Percentiles rank a stretch among this genome's conserved stretches.
Conservation (phyloP, 37 sponge, comb jelly and placozoan genomes). For the Ianthella basta region DNA sequence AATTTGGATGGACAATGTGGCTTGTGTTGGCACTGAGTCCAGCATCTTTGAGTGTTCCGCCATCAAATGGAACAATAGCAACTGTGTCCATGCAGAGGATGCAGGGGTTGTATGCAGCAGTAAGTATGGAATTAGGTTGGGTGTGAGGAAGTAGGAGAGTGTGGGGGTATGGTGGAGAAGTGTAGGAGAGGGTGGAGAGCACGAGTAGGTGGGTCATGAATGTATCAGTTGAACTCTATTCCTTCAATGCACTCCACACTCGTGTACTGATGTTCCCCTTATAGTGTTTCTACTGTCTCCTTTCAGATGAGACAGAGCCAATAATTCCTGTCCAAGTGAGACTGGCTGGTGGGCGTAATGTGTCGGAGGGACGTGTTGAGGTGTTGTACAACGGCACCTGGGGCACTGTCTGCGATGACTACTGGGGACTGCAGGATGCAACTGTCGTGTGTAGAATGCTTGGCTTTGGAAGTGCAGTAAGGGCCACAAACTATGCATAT, state of each 20-base stretch:
- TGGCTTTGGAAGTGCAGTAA: conserved; percentile 33
- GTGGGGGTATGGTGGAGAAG: no score
- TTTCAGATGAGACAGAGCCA: conserved; percentile 10
- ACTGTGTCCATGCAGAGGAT: conserved; percentile 18
- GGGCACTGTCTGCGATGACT: conserved; percentile 52
- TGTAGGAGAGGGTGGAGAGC: no score
- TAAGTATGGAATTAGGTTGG: no score
- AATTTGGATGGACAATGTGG: conserved; percentile 26
- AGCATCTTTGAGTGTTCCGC: conserved; percentile 31
- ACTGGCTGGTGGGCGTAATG: conserved; percentile 20
- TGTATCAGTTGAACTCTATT: no score
- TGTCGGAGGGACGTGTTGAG: conserved; percentile 53
- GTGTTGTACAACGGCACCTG: conserved; percentile 29
- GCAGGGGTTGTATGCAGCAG: conserved; percentile 14
- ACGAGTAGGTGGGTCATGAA: no score
- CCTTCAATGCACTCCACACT: no score
- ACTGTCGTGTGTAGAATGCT: conserved; percentile 47
- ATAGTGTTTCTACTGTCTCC: no score
- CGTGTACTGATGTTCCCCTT: no score
- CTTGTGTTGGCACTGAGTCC: conserved; percentile 17
- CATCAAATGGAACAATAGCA: neutral
- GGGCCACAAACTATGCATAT: conserved; percentile 18
- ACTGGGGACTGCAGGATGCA: conserved; percentile 42
- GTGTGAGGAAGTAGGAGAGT: no score
- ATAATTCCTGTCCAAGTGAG: neutral